phyloP scores from a whole-genome alignment of 2,113 vertebrate genomes.

The Chaetodon auriga region DNA sequence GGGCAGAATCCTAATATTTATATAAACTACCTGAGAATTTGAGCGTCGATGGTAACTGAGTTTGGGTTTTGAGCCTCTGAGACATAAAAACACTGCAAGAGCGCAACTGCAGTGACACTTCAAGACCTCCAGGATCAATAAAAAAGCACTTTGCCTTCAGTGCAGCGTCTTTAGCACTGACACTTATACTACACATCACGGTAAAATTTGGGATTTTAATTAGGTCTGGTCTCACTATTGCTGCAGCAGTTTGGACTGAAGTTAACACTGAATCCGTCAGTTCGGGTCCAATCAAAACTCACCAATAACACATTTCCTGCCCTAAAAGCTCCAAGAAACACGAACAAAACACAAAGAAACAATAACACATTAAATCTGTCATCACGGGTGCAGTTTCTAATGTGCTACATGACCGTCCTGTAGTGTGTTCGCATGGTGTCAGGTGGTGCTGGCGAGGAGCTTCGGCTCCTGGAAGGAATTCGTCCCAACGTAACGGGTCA shows the following conservation, averaged over 20 bases:
- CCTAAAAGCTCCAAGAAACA: not conserved
- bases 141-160: not conserved
- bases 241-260: not conserved
- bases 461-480: conserved; percentile 3
- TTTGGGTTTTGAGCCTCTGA: not conserved
- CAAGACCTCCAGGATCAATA: not conserved
- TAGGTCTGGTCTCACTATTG: not conserved
- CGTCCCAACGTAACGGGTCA: not conserved
- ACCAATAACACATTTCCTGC: not conserved
- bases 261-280: not conserved
- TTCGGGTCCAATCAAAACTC: not conserved
- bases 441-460: not conserved
- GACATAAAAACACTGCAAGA: too few species aligned
- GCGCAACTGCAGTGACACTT: too few species aligned
- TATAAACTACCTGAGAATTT: too few species aligned
- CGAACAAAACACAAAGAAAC: not conserved
- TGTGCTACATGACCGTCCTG: fast-evolving
- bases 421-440: not conserved
- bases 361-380: not conserved
- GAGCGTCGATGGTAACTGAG: too few species aligned
- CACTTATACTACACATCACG: too few species aligned
- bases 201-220: not conserved
- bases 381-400: not conserved
- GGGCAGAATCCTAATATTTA: not conserved
- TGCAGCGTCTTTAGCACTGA: not conserved